These are phyloP conservation scores for Ariopsis seemanni DNA, from an alignment of 2,113 vertebrate genomes.

Conservation along the genomic window DNA sequence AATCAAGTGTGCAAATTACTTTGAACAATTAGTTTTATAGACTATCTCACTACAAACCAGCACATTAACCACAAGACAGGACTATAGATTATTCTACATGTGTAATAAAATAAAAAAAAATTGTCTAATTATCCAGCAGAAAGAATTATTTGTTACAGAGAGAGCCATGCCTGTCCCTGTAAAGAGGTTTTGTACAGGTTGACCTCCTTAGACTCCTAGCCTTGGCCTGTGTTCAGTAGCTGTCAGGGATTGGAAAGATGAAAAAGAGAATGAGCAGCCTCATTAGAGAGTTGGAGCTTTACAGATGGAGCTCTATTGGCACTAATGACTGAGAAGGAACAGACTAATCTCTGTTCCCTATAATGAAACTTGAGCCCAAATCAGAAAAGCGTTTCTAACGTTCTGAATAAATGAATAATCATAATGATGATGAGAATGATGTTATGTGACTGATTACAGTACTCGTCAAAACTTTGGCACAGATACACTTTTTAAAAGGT, in stretches of 20 bases:
- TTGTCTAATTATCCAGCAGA: neutral
- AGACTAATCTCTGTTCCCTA: conserved; percentile 48
- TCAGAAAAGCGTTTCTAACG: conserved; percentile 10
- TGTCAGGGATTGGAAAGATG: conserved; percentile 49
- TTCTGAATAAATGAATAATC: neutral
- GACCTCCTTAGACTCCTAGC: conserved; percentile 30
- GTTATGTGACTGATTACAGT: neutral
- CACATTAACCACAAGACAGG: neutral
- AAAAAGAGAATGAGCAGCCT: conserved; percentile 53
- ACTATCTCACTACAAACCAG: neutral
- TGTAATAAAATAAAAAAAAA: conserved; percentile 6
- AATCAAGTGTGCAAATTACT: neutral
- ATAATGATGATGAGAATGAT: neutral
- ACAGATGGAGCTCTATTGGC: conserved; percentile 41
- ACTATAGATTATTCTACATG: conserved; percentile 7
- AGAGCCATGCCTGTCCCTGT: conserved; percentile 26
- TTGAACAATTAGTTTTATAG: neutral
- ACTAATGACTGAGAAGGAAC: conserved; percentile 54
- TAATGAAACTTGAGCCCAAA: conserved; percentile 47
- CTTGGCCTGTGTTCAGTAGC: conserved; percentile 48
- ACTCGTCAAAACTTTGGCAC: neutral
- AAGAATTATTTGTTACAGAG: conserved; percentile 29
- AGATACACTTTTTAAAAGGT: neutral
- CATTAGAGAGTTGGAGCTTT: conserved; percentile 51
- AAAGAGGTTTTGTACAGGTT: conserved; percentile 19